These are phyloP conservation scores for Diadophis punctatus DNA, from an alignment of 2,113 vertebrate genomes.

Conservation along the genomic window DNA sequence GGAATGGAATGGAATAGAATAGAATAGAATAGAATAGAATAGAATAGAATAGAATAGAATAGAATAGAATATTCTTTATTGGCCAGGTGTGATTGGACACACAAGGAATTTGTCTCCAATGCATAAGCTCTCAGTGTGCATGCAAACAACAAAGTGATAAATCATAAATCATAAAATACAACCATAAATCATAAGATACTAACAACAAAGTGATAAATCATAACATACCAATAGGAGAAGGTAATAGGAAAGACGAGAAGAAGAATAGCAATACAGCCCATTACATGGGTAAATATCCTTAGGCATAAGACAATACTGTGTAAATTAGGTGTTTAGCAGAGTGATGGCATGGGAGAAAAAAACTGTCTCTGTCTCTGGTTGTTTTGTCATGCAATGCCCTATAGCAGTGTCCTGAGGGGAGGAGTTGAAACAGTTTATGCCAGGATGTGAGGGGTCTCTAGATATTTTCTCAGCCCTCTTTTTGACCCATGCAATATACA, in stretches of 20 bases:
- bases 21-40: no score
- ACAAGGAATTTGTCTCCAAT: not conserved
- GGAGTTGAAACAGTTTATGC: not conserved
- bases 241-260: not conserved
- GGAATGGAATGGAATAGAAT: not conserved
- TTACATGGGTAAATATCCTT: not conserved
- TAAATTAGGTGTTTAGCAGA: not conserved
- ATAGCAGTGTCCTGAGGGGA: not conserved
- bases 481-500: not conserved
- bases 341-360: not conserved
- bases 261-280: not conserved
- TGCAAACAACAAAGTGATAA: not conserved
- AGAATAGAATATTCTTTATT: not conserved
- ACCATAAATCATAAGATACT: not conserved
- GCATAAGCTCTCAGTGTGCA: not conserved
- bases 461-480: not conserved
- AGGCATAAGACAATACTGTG: not conserved
- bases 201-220: not conserved
- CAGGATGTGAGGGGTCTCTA: not conserved
- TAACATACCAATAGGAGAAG: not conserved
- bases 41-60: no score
- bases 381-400: not conserved
- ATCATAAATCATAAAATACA: not conserved
- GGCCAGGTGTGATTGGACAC: not conserved
- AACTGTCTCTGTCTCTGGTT: not conserved